Evolutionary conservation across 2,888 invertebrate species (phyloP), one percentile per base, ranked within the genome.

Genomic region (Rapana venosa): DNA sequence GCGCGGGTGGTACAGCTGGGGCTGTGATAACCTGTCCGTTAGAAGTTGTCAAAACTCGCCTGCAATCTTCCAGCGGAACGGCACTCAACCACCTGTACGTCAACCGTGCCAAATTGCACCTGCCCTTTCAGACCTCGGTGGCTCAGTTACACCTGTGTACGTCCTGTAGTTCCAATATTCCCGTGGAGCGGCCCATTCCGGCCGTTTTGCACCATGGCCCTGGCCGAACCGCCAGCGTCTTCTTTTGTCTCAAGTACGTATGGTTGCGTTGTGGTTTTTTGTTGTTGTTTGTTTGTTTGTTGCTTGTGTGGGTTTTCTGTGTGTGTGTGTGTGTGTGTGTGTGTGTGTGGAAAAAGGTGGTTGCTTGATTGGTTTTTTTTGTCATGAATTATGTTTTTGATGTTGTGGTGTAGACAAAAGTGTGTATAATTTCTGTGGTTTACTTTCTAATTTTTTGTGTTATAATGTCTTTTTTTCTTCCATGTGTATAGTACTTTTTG

Each of bases 1-100:
- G 99, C 96, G 97, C 98, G 96, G 99, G 99, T 92, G 99, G 99
- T 92, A 99, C 99, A 88, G 98, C 98, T 86, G 99, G 99, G 89
- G 99, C 99, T 32, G 98, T 99, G 93, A 97, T 98, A 92, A 99
- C 99, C 95, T 99, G 99, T 96, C 99, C 99, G 22, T 97, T 99
- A 94, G 99, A 99, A 97, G 99, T 99, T 93, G 98, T 99, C 85
- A 99, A 99, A 97, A 99, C 99, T 22, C 97, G 99, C 58, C 97
- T 99, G 93, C 99, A 99, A 96, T 99, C 99, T 47, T 99, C 99
- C 13, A 97, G 97, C 92, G 98, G 97, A 22, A 92, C 93, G 61
- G 94, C 94, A 90, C 92, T 89, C 66, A 88, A 92, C 70, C 93
- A 92, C 32, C 92, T 93, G 30, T 93, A 93, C 90, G 87, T 90